Evolutionary conservation across 2,113 vertebrate species (phyloP), one percentile per base, ranked within the genome.

Genomic region (Notothenia rossii): DNA sequence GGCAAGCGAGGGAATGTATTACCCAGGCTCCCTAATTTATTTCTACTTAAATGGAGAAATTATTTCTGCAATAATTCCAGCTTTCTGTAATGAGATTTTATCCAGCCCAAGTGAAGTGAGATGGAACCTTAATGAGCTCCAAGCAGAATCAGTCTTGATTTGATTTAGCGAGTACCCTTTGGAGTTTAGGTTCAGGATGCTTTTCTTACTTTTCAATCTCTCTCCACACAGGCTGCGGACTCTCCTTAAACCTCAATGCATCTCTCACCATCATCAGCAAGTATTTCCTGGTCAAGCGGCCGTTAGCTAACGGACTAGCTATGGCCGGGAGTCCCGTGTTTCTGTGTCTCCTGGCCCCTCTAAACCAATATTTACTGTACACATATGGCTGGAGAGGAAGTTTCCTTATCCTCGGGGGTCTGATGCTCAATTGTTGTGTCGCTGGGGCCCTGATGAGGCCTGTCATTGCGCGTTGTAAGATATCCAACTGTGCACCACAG

Each of bases 191-290:
- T 84, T 76, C 22, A 73, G 40, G 25, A 56, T 11, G 17, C 68
- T 63, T 72, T 76, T 77, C 70, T 65, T 63, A 6, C 49, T 7
- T 40, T 40, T 40, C 7, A 40, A 40, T 20, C 59, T 86, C 22
- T 89, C 67, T 71, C 14, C 13, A 80, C 82, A 12, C 88, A 97
- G 96, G 96, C 63, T 92, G 93, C 1, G 96, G 95, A 71, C 95
- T 97, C 63, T 92, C 94, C 83, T 94, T 96, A 81, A 97, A 97
- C 91, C 96, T 97, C 49, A 96, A 96, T 29, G 94, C 96, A 1
- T 97, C 96, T 7, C 93, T 97, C 87, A 97, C 95, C 82, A 96
- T 97, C 77, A 95, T 96, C 86, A 96, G 95, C 71, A 96, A 96
- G 92, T 96, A 96, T 83, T 97, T 97, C 79, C 49, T 93, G 76